These are phyloP conservation scores for Callithrix jacchus DNA, from an alignment of 2,113 vertebrate species.

Conservation along the genomic window DNA sequence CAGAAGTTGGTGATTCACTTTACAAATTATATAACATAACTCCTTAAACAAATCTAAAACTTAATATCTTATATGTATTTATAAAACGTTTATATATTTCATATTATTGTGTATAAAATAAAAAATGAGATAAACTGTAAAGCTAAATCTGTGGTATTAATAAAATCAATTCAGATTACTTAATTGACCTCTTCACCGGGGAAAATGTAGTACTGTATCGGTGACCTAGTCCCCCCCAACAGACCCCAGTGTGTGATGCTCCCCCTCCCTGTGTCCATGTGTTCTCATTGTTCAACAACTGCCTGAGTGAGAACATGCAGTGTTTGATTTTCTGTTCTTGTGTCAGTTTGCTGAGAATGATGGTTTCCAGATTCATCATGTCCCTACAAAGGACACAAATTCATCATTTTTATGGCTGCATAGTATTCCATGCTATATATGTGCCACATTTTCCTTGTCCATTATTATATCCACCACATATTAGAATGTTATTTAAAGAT, in stretches of 20 bases:
- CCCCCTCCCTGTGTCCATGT: too few species aligned
- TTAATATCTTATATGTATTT: neutral
- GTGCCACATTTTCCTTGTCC: neutral
- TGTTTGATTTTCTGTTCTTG: too few species aligned
- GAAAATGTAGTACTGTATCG: neutral
- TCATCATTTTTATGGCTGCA: too few species aligned
- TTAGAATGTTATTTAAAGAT: slow-evolving; percentile 26
- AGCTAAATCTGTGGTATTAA: neutral
- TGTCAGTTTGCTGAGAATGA: too few species aligned
- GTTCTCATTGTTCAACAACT: too few species aligned
- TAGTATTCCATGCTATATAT: too few species aligned
- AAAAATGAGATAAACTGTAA: neutral
- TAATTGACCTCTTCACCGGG: neutral
- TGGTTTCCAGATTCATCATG: too few species aligned
- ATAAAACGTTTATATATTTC: neutral
- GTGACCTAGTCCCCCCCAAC: neutral
- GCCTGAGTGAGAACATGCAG: too few species aligned
- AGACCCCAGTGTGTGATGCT: too few species aligned
- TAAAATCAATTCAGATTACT: neutral
- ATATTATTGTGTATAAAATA: neutral
- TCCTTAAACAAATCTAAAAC: slow-evolving; percentile 29
- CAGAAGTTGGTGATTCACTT: neutral
- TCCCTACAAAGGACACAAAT: too few species aligned
- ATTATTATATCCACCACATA: neutral
- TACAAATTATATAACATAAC: neutral